Percentiles rank a stretch among this genome's conserved stretches.
Conservation (phyloP, 2,888 invertebrate genomes). For the Drosophila antonietae region DNA sequence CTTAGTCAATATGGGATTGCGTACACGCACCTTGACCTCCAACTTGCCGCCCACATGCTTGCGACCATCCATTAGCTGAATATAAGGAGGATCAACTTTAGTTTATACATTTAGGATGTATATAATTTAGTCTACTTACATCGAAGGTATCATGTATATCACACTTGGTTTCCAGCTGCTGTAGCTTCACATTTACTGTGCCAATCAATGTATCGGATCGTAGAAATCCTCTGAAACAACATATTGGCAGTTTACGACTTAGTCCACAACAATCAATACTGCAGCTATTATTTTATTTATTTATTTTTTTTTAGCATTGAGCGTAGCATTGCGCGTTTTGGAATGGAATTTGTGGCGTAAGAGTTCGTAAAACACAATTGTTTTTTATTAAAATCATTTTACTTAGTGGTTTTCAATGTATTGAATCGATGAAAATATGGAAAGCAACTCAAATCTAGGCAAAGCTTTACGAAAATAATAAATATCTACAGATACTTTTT, state of each 20-base stretch:
- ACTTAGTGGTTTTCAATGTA: slow-evolving; percentile 17
- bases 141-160: slow-evolving; percentile 96
- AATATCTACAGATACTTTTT: not conserved
- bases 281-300: slow-evolving; percentile 77
- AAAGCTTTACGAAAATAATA: slow-evolving; percentile 20
- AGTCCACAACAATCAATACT: slow-evolving; percentile 84
- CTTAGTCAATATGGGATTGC: slow-evolving; percentile 94
- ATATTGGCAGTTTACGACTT: slow-evolving; percentile 85
- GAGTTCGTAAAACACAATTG: slow-evolving; percentile 57
- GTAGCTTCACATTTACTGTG: slow-evolving; percentile 92
- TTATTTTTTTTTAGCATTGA: slow-evolving; percentile 40
- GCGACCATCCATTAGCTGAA: slow-evolving; percentile 94
- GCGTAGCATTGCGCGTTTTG: slow-evolving; percentile 50
- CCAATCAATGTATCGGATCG: slow-evolving; percentile 94
- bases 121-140: slow-evolving; percentile 87
- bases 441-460: slow-evolving; percentile 31
- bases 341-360: slow-evolving; percentile 59
- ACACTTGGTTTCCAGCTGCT: slow-evolving; percentile 94
- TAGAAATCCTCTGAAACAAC: slow-evolving; percentile 96
- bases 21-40: slow-evolving; percentile 93
- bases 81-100: slow-evolving; percentile 34
- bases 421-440: slow-evolving; percentile 42
- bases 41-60: slow-evolving; percentile 94
- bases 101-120: not conserved
- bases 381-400: slow-evolving; percentile 49